These are phyloP conservation scores for Pseudochirops cupreus DNA, from an alignment of 2,797 vertebrate species.

Conservation along the genomic window DNA sequence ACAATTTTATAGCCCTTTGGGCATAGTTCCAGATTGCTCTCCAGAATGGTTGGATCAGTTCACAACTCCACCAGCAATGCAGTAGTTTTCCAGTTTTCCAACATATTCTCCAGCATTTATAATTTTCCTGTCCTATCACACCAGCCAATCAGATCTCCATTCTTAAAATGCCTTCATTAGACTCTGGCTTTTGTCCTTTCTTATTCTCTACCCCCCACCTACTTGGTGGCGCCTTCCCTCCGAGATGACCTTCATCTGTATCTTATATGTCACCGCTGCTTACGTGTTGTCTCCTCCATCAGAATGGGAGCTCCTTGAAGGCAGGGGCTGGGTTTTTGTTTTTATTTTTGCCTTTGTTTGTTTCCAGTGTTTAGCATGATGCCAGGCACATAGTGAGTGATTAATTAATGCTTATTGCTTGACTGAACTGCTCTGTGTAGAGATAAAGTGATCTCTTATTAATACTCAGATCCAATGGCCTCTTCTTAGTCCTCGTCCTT, in stretches of 20 bases:
- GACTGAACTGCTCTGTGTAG: neutral
- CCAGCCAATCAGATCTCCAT: neutral
- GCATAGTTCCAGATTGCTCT: no score
- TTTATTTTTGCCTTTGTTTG: neutral
- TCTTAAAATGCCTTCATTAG: neutral
- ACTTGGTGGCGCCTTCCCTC: neutral
- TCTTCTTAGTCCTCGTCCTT: neutral
- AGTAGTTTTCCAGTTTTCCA: no score
- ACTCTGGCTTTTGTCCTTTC: neutral
- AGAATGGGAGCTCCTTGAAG: neutral
- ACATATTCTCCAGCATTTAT: no score
- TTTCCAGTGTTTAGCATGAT: neutral
- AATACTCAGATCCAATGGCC: no score
- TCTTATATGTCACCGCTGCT: neutral
- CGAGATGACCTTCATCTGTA: neutral
- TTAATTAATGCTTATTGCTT: neutral
- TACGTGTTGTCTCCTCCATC: neutral
- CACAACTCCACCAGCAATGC: no score
- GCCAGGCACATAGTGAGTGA: neutral
- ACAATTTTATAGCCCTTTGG: no score
- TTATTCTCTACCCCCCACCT: fast-evolving
- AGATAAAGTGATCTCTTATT: neutral
- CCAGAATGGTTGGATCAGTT: no score
- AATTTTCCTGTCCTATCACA: no score
- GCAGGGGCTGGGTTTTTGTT: neutral